These are phyloP conservation scores for Anticlea derivata DNA, from an alignment of 2,888 invertebrate species.

Conservation along the genomic window DNA sequence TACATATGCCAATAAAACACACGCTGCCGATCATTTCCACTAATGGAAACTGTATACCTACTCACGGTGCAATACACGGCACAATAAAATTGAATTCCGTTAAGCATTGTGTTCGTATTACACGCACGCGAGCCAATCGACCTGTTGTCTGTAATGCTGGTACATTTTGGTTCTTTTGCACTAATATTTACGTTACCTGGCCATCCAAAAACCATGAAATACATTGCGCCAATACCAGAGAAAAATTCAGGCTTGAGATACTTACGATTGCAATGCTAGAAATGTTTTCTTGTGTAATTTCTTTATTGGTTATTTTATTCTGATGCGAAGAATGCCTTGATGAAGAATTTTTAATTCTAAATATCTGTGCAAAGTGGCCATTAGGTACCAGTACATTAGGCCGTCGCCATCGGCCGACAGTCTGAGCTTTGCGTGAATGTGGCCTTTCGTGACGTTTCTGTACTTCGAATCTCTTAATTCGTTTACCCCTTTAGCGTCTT, in stretches of 20 bases:
- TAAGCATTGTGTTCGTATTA: conserved; percentile 65
- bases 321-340: no score
- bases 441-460: conserved; percentile 53
- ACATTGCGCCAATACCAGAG: no score
- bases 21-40: conserved; percentile 8
- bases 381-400: not conserved
- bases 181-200: conserved; percentile 9
- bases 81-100: conserved; percentile 22
- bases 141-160: conserved; percentile 27
- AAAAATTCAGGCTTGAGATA: no score
- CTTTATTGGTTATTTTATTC: no score
- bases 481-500: conserved; percentile 45
- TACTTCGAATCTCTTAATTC: conserved; percentile 40
- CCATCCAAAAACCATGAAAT: no score
- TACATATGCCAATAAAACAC: conserved; percentile 18
- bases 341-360: no score
- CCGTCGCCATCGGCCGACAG: conserved; percentile 26
- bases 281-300: no score
- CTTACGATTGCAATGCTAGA: no score
- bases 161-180: conserved; percentile 3
- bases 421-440: conserved; percentile 52
- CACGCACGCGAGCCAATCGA: conserved; percentile 44
- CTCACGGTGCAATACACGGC: conserved; percentile 3
- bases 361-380: conserved; percentile 6
- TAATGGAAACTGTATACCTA: conserved; percentile 7